A percentile compares a stretch with the other conserved stretches of the same genome.
These are phyloP conservation scores for Protula sp. DNA, from an alignment of 2,888 invertebrate genomes.

Conservation along the genomic window DNA sequence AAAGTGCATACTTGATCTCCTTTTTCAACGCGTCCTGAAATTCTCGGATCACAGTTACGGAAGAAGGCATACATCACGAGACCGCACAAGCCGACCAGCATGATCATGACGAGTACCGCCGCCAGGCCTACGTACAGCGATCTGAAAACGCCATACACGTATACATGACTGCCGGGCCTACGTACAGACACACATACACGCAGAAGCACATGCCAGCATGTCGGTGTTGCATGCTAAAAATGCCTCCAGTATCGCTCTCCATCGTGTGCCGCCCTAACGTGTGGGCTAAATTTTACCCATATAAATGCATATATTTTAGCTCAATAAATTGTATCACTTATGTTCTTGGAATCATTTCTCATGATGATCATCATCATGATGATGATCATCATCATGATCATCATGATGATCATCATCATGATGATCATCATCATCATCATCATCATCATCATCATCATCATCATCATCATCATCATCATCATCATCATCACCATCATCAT, in stretches of 20 bases:
- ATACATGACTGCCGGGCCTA: background rate
- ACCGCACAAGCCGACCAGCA: conserved; percentile 20
- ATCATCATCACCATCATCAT: conserved; percentile 1
- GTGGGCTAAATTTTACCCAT: too few species aligned
- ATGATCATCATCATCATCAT: conserved; percentile 4
- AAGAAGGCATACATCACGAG: conserved; percentile 29
- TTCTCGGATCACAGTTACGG: conserved; percentile 20
- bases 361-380: too few species aligned
- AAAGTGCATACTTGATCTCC: conserved; percentile 25
- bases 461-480: conserved; percentile 9
- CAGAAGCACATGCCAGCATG: too few species aligned
- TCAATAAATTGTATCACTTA: too few species aligned
- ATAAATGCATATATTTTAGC: too few species aligned
- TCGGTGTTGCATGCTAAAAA: too few species aligned
- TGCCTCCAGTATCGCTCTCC: too few species aligned
- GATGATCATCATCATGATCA: too few species aligned
- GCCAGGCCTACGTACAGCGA: background rate
- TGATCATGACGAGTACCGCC: background rate
- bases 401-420: conserved; percentile 10
- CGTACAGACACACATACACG: too few species aligned
- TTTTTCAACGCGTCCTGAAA: conserved; percentile 11
- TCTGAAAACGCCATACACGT: background rate
- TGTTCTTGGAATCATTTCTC: too few species aligned
- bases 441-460: conserved; percentile 6
- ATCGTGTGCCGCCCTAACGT: too few species aligned